Base-by-base conservation (phyloP, 2,113 vertebrate genomes). In the Megatriorchis doriae region DNA sequence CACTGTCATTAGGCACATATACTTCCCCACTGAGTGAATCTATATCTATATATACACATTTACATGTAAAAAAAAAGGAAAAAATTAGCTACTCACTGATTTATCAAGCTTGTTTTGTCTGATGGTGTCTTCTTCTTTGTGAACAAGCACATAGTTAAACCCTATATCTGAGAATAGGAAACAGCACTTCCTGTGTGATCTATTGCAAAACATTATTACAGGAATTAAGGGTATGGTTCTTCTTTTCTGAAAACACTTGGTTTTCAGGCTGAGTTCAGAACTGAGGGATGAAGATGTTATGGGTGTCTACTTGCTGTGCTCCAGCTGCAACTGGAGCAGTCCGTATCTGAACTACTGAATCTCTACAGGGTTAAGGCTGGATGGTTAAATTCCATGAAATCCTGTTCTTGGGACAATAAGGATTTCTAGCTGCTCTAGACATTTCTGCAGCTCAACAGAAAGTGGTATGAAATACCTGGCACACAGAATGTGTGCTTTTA, bases 81-180 rank as follows among this genome's bases (percentile, higher is more conserved):
- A 83, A 70, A 74, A 22, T 7, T 12, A 70, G 8, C 16, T 97
- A 97, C 97, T 97, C 36, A 97, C 97, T 81, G 78, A 56, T 95
- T 58, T 92, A 85, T 77, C 58, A 86, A 73, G 95, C 87, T 91
- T 82, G 70, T 23, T 70, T 81, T 74, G 56, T 91, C 78, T 87
- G 75, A 66, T 7, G 0, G 15, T 66, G 78, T 56, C 45, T 9
- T 72, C 79, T 78, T 86, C 86, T 88, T 70, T 36, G 58, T 88
- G 91, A 86, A 18, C 11, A 11, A 72, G 32, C 45, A 25, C 25
- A 58, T 77, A 77, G 40, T 61, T 81, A 63, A 92, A n/a, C 15
- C 43, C 40, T 82, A 7, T 47, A 58, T 95, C 53, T 95, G 91
- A 95, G 95, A 97, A 45, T 95, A 95, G 94, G 97, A 97, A 97